Base-by-base conservation (phyloP, 2,113 vertebrate genomes). In the Halichoerus grypus region DNA sequence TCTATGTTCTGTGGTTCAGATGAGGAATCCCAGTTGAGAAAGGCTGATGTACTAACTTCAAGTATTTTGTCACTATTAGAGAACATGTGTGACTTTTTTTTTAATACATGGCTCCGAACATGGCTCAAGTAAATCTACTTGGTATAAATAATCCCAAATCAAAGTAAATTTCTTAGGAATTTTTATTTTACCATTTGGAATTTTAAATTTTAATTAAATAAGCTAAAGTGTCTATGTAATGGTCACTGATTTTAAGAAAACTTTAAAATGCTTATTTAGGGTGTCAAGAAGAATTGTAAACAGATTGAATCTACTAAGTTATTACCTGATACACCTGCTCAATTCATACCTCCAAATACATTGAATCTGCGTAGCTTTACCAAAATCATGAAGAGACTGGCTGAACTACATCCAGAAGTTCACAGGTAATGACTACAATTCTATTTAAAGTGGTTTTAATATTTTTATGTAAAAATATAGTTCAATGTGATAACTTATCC, bases 281-380 rank as follows among this genome's bases (percentile, higher is more conserved):
- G 71, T 95, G 10, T 84, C 59, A 97, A 93, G 95, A 98, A 98
- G 94, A 97, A 97, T 16, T 96, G 28, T 59, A 93, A 65, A 46
- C 96, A 97, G 69, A 95, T 98, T 36, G 95, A 97, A 63, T 94
- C 96, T 83, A 12, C 59, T 91, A 39, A 51, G 39, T 86, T 86
- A 36, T 90, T 92, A 74, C 51, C 82, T 33, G 55, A 97, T 36
- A 36, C 80, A 12, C 61, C 84, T 46, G 28, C 93, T 90, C 26
- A 21, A 0, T 98, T 98, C 92, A 81, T 97, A 61, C 98, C 98
- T 95, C 91, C 98, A 65, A 94, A 98, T 0, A 93, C 93, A 0
- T 33, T 98, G 96, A 99, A 98, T 49, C 94, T 98, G 72, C 98
- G 96, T 65, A 99, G 98, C 87, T 99, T 99, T 76, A 97, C 95